Conservation (phyloP, 2,888 invertebrate species). For the Synergus laeviventris region DNA sequence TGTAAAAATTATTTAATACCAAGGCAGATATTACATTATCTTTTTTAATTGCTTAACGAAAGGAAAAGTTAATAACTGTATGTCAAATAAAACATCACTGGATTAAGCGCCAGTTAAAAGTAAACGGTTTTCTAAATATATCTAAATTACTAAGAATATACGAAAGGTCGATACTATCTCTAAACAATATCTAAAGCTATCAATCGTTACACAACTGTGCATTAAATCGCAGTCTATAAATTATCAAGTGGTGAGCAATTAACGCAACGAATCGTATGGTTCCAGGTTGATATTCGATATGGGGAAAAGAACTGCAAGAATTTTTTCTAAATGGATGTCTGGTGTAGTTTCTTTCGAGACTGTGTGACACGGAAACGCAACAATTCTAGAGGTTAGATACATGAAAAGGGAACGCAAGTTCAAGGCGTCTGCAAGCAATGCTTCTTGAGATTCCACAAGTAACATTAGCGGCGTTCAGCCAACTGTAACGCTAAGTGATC, state of each 20-base stretch:
- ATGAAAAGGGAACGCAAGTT: conserved; percentile 56
- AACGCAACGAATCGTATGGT: neutral
- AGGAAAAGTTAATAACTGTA: too few relatives aligned
- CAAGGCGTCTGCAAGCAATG: conserved; percentile 54
- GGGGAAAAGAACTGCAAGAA: conserved; percentile 18
- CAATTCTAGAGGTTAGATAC: conserved; percentile 50
- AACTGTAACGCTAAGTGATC: conserved; percentile 42
- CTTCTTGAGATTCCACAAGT: conserved; percentile 55
- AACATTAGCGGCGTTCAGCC: conserved; percentile 53
- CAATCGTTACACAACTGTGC: neutral
- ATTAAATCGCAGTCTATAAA: conserved; percentile 25
- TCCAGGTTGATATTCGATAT: conserved; percentile 16
- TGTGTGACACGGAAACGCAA: conserved; percentile 53
- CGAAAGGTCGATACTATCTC: neutral
- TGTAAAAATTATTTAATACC: too few relatives aligned
- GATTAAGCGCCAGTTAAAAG: neutral
- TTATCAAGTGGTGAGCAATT: neutral
- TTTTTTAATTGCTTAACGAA: neutral
- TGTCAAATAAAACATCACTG: neutral
- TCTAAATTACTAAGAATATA: neutral
- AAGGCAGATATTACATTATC: too few relatives aligned
- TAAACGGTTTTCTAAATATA: neutral
- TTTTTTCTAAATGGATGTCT: conserved; percentile 41
- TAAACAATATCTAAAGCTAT: neutral
- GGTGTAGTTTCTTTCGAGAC: conserved; percentile 47